Conservation (phyloP, 2,797 vertebrate genomes). For the Centroberyx gerrardi region DNA sequence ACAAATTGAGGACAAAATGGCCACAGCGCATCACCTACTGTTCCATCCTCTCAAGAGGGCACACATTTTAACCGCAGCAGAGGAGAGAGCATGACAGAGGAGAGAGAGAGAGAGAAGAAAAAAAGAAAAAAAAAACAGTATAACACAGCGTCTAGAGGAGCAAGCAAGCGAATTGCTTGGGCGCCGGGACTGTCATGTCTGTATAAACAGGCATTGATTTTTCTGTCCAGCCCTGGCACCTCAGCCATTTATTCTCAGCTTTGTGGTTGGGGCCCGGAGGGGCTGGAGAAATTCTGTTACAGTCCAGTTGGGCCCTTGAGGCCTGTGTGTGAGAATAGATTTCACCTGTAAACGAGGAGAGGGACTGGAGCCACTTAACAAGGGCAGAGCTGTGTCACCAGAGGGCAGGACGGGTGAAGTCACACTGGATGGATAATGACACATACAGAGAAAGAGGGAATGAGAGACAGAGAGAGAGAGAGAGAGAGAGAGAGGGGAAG, state of each 20-base stretch:
- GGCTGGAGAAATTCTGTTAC: slow-evolving; percentile 99
- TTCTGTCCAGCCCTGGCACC: slow-evolving; percentile 98
- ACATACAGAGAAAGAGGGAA: slow-evolving; percentile 27
- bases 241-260: slow-evolving; percentile 99
- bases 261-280: slow-evolving; percentile 96
- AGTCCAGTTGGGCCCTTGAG: slow-evolving; percentile 96
- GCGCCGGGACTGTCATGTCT: slow-evolving; percentile 96
- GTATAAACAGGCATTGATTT: slow-evolving; percentile 99
- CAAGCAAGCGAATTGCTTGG: slow-evolving; percentile 83
- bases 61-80: slow-evolving; percentile 71
- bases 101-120: slow-evolving; percentile 22
- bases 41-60: slow-evolving; percentile 63
- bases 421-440: slow-evolving; percentile 78
- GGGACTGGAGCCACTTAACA: slow-evolving; percentile 83
- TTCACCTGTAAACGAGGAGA: slow-evolving; percentile 95
- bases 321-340: slow-evolving; percentile 99
- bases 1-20: slow-evolving; percentile 77
- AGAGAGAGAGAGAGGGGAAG: slow-evolving; percentile 21
- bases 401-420: slow-evolving; percentile 78
- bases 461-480: slow-evolving; percentile 17
- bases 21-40: slow-evolving; percentile 64
- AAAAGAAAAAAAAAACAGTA: slow-evolving; percentile 29
- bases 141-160: slow-evolving; percentile 72
- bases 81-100: slow-evolving; percentile 49
- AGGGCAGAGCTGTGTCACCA: slow-evolving; percentile 81